These are phyloP conservation scores for Drosophila hamatofila DNA, from an alignment of 2,888 invertebrate species.

Conservation along the genomic window DNA sequence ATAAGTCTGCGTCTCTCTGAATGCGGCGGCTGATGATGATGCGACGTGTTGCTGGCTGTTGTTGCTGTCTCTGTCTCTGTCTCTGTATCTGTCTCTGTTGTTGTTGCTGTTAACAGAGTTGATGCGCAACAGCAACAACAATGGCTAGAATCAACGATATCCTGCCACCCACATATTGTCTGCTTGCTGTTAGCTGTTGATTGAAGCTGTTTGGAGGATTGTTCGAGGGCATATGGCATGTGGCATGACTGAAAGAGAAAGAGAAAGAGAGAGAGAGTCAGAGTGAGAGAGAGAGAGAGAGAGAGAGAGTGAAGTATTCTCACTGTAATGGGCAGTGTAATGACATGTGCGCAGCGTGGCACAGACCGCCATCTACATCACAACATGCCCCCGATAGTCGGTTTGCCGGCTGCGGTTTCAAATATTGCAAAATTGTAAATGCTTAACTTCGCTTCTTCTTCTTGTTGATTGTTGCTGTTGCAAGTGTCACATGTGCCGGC, in stretches of 20 bases:
- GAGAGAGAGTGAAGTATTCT: constrained; percentile 24
- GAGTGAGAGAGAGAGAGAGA: constrained; percentile 17
- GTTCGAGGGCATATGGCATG: not conserved
- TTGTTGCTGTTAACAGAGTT: constrained; percentile 55
- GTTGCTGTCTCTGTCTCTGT: not conserved
- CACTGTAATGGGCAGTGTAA: constrained; percentile 59
- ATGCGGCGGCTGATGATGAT: constrained; percentile 65
- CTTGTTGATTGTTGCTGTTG: constrained; percentile 29
- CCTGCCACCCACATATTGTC: constrained; percentile 22
- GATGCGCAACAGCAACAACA: constrained; percentile 49
- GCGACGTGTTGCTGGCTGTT: constrained; percentile 2
- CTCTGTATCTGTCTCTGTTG: not conserved
- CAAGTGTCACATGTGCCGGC: constrained; percentile 47
- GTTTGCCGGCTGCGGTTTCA: constrained; percentile 77
- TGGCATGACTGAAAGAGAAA: constrained; percentile 19
- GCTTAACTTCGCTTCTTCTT: constrained; percentile 52
- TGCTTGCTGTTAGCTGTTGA: constrained; percentile 29
- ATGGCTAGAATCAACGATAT: constrained; percentile 58
- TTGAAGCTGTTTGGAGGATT: constrained; percentile 27
- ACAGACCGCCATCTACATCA: constrained; percentile 35
- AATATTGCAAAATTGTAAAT: constrained; percentile 78
- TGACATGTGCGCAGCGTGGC: constrained; percentile 55
- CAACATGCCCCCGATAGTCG: constrained; percentile 35
- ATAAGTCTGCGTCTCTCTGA: constrained; percentile 68
- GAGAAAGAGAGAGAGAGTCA: constrained; percentile 23